Conservation (phyloP, 2,888 invertebrate genomes). For the Tiphia femorata region DNA sequence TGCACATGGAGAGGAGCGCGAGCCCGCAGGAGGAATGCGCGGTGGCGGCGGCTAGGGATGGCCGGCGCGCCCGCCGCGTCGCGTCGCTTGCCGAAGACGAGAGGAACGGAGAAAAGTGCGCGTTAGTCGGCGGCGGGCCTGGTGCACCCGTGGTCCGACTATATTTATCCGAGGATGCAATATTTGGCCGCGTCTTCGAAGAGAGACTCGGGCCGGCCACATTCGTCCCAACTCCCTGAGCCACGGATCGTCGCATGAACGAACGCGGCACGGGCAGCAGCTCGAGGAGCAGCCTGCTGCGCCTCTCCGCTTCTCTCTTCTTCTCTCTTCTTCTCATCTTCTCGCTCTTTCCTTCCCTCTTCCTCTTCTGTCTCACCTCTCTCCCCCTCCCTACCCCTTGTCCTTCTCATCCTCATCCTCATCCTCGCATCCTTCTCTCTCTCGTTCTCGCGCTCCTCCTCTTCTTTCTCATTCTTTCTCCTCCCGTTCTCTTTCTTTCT, state of each 20-base stretch:
- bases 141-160: conserved; percentile 53
- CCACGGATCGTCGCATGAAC: conserved; percentile 48
- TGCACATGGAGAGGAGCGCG: conserved; percentile 41
- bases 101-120: conserved; percentile 41
- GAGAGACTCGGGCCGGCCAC: conserved; percentile 43
- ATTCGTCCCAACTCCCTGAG: conserved; percentile 47
- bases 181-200: conserved; percentile 59
- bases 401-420: conserved; percentile 6
- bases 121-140: conserved; percentile 35
- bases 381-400: conserved; percentile 13
- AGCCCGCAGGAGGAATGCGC: conserved; percentile 43
- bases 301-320: conserved; percentile 29
- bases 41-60: conserved; percentile 43
- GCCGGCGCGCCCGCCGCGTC: too few species aligned
- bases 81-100: conserved; percentile 41
- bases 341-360: conserved; percentile 13
- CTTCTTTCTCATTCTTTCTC: conserved; percentile 8
- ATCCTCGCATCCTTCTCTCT: not conserved
- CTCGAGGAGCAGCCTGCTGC: conserved; percentile 32
- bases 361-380: conserved; percentile 1
- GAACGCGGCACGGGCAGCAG: too few species aligned
- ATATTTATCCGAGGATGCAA: conserved; percentile 63
- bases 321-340: conserved; percentile 4
- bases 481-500: conserved; percentile 11
- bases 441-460: conserved; percentile 1